Evolutionary conservation across 2,888 invertebrate species (phyloP).

Genomic region (Cerastoderma edule): DNA sequence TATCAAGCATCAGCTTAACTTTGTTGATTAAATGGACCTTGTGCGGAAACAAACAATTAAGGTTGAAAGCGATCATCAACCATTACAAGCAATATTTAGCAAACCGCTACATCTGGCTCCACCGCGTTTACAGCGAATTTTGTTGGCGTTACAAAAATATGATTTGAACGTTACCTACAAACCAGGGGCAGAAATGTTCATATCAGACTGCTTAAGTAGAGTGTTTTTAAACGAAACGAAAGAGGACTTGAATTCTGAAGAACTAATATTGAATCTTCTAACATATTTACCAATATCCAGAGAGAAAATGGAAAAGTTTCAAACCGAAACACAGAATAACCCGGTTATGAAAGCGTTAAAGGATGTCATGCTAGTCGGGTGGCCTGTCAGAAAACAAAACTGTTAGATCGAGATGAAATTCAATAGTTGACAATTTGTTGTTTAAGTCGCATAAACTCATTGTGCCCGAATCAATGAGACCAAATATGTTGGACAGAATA

Average conservation of each 20-base stretch:
- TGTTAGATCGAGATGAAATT: conserved; percentile 18
- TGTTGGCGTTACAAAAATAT: conserved; percentile 37
- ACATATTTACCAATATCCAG: conserved; percentile 15
- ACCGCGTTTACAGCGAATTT: conserved; percentile 26
- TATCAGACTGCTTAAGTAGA: conserved; percentile 40
- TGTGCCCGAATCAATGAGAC: conserved; percentile 24
- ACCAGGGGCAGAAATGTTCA: conserved; percentile 36
- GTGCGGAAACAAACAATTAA: no score
- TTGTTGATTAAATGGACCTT: no score
- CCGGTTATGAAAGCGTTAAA: conserved; percentile 29
- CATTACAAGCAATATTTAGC: conserved; percentile 39
- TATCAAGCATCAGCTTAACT: no score
- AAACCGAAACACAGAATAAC: conserved; percentile 41
- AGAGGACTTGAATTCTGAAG: conserved; percentile 21
- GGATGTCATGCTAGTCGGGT: conserved; percentile 35
- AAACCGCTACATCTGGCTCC: conserved; percentile 34
- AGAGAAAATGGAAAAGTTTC: not conserved
- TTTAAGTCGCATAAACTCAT: conserved; percentile 27
- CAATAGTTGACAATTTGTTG: conserved; percentile 6
- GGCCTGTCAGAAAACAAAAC: conserved; percentile 40
- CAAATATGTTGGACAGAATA: conserved; percentile 26
- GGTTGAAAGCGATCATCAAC: conserved; percentile 47
- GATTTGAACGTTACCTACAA: conserved; percentile 47
- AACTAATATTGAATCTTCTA: conserved; percentile 8
- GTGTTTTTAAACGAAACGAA: conserved; percentile 25